Evolutionary conservation across 2,113 vertebrate genomes (phyloP), one percentile per base, ranked within the genome.

Genomic region (Pollachius pollachius): DNA sequence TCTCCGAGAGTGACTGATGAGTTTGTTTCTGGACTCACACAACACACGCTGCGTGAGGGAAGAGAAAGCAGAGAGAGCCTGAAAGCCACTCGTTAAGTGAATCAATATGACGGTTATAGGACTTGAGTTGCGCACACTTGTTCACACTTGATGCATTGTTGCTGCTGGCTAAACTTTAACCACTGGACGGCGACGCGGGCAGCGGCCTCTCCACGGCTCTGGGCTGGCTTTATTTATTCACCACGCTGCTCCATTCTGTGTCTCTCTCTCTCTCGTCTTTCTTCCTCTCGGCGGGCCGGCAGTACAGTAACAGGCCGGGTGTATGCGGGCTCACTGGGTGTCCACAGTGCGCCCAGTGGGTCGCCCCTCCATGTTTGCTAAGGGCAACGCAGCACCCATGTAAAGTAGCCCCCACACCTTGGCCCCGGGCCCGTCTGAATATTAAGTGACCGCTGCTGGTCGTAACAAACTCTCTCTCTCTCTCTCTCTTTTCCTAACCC

Each of bases 381-480:
- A 48, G 60, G 67, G 82, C 87, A 86, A 90, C 89, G 78, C 87
- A 70, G 87, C 86, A 71, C 90, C 90, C 89, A 93, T 92, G 88
- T 89, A 89, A 93, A 93, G 88, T 86, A 90, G 90, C 41, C 41
- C 72, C 74, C 76, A 83, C 88, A 87, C 75, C 80, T 84, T 91
- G 92, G 90, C 85, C 62, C 11, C 61, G 48, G 65, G 88, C 90
- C 90, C 66, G 27, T 67, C 25, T 89, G 92, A 89, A 91, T 93
- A 86, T 91, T 86, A 93, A 93, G 88, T 88, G 84, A 78, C 78
- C 82, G 62, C 74, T 60, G 58, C 58, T 60, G n/a, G 17, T 21
- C n/a, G 58, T 60, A 48, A 48, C 41, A 48, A 9, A 48, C 41
- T 48, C 41, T 34, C 6, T 34, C 23, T 34, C 30, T 34, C 4